These are phyloP conservation scores for Scalopus aquaticus DNA, from an alignment of 2,113 vertebrate species.

Conservation along the genomic window DNA sequence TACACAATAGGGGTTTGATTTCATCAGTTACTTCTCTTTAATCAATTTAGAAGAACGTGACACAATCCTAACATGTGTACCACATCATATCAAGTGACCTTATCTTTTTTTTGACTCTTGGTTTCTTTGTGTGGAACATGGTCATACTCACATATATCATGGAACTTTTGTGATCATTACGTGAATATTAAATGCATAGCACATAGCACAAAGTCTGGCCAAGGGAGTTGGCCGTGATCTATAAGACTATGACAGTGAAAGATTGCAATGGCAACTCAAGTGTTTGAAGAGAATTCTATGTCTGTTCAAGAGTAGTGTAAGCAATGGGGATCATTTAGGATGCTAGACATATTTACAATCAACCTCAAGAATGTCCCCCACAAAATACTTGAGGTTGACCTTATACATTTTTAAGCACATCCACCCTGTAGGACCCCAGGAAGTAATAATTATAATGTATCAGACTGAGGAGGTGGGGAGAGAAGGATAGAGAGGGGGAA, in stretches of 20 bases:
- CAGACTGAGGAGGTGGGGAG: not conserved
- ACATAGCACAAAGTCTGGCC: not conserved
- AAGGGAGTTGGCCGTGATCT: not conserved
- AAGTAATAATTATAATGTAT: not conserved
- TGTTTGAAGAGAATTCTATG: not conserved
- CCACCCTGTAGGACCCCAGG: not conserved
- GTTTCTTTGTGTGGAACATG: not conserved
- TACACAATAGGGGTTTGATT: not conserved
- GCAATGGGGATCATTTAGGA: not conserved
- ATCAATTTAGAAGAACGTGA: not conserved
- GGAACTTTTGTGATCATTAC: not conserved
- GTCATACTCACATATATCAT: not conserved
- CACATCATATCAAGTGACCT: not conserved
- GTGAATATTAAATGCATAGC: not conserved
- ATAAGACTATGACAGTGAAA: not conserved
- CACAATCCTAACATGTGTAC: not conserved
- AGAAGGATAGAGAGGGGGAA: not conserved
- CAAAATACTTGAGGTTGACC: not conserved
- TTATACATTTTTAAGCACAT: not conserved
- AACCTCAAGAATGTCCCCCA: not conserved
- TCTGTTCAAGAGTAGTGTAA: not conserved
- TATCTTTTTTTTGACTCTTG: not conserved
- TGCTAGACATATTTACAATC: not conserved
- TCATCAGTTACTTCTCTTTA: not conserved
- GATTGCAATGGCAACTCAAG: not conserved